phyloP scores from a whole-genome alignment of 2,113 vertebrate genomes.

The Morphnarchus princeps region DNA sequence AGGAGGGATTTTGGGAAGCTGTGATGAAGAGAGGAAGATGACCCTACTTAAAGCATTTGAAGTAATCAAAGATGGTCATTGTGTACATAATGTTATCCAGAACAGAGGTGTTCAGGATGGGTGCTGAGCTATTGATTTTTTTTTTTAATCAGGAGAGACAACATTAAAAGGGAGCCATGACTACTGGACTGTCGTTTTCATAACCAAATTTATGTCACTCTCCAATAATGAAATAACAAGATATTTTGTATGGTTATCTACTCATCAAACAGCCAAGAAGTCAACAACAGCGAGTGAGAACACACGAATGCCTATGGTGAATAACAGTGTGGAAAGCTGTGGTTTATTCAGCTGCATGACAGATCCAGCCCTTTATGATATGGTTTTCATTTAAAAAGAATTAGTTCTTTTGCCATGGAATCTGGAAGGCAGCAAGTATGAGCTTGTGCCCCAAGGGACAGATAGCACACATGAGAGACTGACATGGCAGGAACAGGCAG shows the following conservation, averaged over 20 bases:
- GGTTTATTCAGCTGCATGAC: slow-evolving; percentile 65
- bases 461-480: neutral
- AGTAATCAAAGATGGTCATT: neutral
- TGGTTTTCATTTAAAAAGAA: slow-evolving; percentile 63
- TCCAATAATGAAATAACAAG: slow-evolving; percentile 27
- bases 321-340: slow-evolving; percentile 46
- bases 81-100: neutral
- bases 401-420: slow-evolving; percentile 32
- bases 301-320: slow-evolving; percentile 34
- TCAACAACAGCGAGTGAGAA: slow-evolving; percentile 31
- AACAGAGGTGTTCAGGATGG: neutral
- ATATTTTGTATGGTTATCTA: slow-evolving; percentile 27
- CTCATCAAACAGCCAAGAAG: slow-evolving; percentile 18
- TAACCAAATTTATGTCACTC: slow-evolving; percentile 20
- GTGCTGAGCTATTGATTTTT: neutral
- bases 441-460: neutral
- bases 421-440: slow-evolving; percentile 10
- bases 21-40: neutral
- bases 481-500: neutral
- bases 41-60: neutral
- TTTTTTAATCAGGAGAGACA: neutral
- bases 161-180: slow-evolving; percentile 1
- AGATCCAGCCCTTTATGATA: slow-evolving; percentile 60
- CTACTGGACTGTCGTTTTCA: slow-evolving; percentile 16
- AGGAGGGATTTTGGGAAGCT: neutral